phyloP scores from a whole-genome alignment of 2,888 invertebrate species.

The Campoletis raptor region DNA sequence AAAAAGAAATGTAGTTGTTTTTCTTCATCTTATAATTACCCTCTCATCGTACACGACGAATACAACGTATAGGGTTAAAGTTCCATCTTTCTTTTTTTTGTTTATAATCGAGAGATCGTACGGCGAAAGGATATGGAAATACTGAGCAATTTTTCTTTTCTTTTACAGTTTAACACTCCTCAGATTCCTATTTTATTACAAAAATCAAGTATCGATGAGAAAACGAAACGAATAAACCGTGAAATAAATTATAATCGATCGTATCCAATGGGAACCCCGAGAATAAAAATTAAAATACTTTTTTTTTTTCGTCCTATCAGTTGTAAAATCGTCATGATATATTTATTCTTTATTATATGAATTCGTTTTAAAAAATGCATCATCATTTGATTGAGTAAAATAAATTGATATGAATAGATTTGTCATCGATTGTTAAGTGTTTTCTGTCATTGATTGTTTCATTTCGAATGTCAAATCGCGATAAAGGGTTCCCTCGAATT shows the following conservation, averaged over 20 bases:
- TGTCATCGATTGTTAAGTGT: constrained; percentile 60
- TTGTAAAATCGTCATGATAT: constrained; percentile 27
- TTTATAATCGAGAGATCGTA: constrained; percentile 63
- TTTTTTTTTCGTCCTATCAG: constrained; percentile 1
- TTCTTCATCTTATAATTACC: constrained; percentile 57
- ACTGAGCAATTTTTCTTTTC: constrained; percentile 55
- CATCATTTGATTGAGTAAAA: constrained; percentile 47
- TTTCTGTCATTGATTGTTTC: constrained; percentile 52
- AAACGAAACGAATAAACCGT: constrained; percentile 13
- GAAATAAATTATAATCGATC: constrained; percentile 44
- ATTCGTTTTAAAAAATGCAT: constrained; percentile 43
- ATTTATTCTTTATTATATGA: constrained; percentile 4
- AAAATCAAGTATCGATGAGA: constrained; percentile 42
- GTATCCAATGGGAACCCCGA: constrained; percentile 53
- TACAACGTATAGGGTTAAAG: constrained; percentile 65
- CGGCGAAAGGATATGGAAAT: constrained; percentile 70
- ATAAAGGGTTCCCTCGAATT: constrained; percentile 60
- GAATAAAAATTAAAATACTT: constrained; percentile 35
- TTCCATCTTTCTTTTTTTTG: constrained; percentile 40
- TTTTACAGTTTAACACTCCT: constrained; percentile 45
- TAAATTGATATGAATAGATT: constrained; percentile 67
- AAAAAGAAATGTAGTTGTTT: constrained; percentile 65
- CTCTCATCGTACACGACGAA: constrained; percentile 68
- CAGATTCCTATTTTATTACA: constrained; percentile 62
- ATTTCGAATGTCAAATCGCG: constrained; percentile 46